These are phyloP conservation scores for Chitala chitala DNA, from an alignment of 2,113 vertebrate species.

Conservation along the genomic window DNA sequence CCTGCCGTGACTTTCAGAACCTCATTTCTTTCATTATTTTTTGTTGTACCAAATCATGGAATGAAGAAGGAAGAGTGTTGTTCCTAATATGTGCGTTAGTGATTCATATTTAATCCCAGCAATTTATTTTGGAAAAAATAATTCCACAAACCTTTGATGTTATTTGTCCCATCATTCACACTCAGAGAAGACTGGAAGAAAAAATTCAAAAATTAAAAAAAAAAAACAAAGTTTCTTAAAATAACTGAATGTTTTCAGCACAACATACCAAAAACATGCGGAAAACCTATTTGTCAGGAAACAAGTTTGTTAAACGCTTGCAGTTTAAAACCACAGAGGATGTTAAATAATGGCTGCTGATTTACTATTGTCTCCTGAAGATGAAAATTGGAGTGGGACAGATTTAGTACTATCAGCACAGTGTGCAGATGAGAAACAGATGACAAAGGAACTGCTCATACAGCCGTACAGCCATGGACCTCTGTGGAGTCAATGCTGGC, in stretches of 20 bases:
- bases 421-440: conserved; percentile 42
- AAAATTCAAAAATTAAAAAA: not conserved
- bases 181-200: not conserved
- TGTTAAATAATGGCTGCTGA: conserved; percentile 33
- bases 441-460: conserved; percentile 13
- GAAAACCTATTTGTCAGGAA: conserved; percentile 21
- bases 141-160: not conserved
- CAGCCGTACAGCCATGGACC: not conserved
- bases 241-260: not conserved
- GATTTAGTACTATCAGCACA: conserved; percentile 47
- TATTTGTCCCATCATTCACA: not conserved
- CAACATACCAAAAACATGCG: conserved; percentile 15
- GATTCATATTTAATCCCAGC: not conserved
- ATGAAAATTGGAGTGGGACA: conserved; percentile 30
- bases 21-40: not conserved
- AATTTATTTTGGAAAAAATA: not conserved
- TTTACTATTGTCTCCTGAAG: conserved; percentile 44
- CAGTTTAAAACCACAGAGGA: conserved; percentile 24
- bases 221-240: not conserved
- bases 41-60: not conserved
- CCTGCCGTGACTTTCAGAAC: not conserved
- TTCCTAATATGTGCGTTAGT: not conserved
- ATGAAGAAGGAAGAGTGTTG: not conserved
- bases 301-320: conserved; percentile 24
- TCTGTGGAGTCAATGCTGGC: not conserved